Base-by-base conservation (phyloP, 2,113 vertebrate genomes). In the Athene cunicularia region DNA sequence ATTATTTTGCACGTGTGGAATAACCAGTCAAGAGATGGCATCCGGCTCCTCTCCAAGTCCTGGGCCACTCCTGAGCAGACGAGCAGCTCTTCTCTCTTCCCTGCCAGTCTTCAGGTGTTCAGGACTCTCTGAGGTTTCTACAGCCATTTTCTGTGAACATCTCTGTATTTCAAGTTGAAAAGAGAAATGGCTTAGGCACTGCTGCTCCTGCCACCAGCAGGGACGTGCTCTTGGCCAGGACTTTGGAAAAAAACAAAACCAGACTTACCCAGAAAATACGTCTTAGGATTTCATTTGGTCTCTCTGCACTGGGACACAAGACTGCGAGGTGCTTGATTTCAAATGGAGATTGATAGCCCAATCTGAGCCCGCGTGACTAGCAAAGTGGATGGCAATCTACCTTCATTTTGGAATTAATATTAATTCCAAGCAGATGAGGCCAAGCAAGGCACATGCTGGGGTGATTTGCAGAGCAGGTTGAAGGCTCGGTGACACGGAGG, bases 111-210 rank as follows among this genome's bases (percentile, higher is more conserved):
- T 33, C 53, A 62, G 63, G 39, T 56, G 39, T 9, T 45, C 41
- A 60, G 59, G n/a, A 30, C 41, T 24, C 28, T 23, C 37, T 66
- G 33, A 59, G 5, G 3, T 12, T 62, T 58, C 39, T 41, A 67
- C 32, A 67, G 64, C 11, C 6, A 5, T 62, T 63, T 86, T 33
- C 26, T 9, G 0, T 35, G 24, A 68, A 39, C 64, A 37, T 12
- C 47, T 59, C 81, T 56, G 14, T 23, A 27, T 58, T 37, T 83
- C 17, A 58, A 73, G 14, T 8, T 37, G 26, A 49, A 50, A 76
- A 72, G 18, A 60, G 2, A 12, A 53, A 35, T 35, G 0, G 33
- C 58, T 49, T 35, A 8, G 0, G 15, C 50, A 7, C 26, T 30
- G 30, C 14, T 45, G 23, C 80, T 55, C 63, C 58, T 66, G 56